Percentiles rank a stretch among this genome's conserved stretches.
Evolutionary conservation across 1,140 invertebrate species (phyloP).

Genomic region (Eupristina koningsbergeri): DNA sequence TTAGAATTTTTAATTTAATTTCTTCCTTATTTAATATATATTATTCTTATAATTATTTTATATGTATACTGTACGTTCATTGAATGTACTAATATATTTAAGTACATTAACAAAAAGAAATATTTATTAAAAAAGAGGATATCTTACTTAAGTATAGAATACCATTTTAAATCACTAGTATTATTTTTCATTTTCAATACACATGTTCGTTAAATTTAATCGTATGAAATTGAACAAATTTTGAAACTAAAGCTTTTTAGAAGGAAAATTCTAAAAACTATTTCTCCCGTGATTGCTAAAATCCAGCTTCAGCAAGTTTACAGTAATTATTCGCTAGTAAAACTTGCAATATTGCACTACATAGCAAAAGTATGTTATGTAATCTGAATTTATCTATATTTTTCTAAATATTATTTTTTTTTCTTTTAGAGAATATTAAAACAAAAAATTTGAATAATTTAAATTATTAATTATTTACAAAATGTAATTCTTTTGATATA

Average conservation of each 20-base stretch:
- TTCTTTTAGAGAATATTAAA: background rate
- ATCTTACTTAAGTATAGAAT: conserved; percentile 16
- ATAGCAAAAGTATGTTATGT: background rate
- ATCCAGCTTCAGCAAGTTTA: conserved; percentile 9
- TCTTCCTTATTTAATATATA: background rate
- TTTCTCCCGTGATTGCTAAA: background rate
- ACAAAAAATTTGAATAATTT: background rate
- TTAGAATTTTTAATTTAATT: background rate
- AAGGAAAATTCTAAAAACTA: background rate
- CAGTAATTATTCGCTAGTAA: background rate
- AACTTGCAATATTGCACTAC: conserved; percentile 13
- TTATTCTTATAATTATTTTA: conserved; percentile 21
- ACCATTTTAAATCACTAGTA: conserved; percentile 11
- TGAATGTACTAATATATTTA: conserved; percentile 25
- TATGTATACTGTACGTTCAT: conserved; percentile 12
- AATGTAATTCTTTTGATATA: background rate
- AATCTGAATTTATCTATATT: background rate
- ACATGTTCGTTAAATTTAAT: background rate
- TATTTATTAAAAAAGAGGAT: background rate
- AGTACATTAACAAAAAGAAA: conserved; percentile 9
- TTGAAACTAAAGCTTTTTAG: conserved; percentile 13
- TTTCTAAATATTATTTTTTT: background rate
- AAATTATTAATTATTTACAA: background rate
- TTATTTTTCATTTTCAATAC: background rate
- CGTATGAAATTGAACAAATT: background rate